A percentile compares a stretch with the other conserved stretches of the same genome.
Evolutionary conservation across 64 coral and sea anemone species (phyloP).

Genomic region (Actinia tenebrosa): DNA sequence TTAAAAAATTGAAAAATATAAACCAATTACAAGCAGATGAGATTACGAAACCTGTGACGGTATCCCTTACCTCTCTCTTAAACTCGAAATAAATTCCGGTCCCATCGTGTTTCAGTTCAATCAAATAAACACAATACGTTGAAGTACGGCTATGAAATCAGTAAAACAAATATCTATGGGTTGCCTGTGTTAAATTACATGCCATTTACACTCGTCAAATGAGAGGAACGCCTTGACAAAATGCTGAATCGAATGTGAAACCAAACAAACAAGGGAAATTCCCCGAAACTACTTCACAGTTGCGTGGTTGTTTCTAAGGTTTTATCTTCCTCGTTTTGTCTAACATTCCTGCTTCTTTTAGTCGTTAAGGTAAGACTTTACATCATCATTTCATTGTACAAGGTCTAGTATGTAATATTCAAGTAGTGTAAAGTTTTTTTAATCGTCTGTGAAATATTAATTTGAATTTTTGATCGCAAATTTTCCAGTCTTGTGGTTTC

Average conservation of each 20-base stretch:
- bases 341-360: neutral
- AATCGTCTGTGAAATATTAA: neutral
- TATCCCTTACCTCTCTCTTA: no score
- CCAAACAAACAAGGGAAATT: neutral
- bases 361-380: neutral
- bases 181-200: neutral
- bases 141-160: no score
- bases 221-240: neutral
- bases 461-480: neutral
- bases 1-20: no score
- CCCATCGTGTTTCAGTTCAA: no score
- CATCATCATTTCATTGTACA: neutral
- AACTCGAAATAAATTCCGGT: no score
- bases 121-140: no score
- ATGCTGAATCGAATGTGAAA: slow-evolving; percentile 16
- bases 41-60: no score
- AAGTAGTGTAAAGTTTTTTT: neutral
- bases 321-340: neutral
- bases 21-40: no score
- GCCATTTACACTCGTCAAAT: neutral
- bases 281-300: neutral
- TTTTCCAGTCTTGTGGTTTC: neutral
- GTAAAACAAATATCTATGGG: neutral
- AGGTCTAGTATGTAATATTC: neutral
- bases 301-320: neutral